These are phyloP conservation scores for Orientallactaga sibirica DNA, from an alignment of 2,797 vertebrate species.

Conservation along the genomic window DNA sequence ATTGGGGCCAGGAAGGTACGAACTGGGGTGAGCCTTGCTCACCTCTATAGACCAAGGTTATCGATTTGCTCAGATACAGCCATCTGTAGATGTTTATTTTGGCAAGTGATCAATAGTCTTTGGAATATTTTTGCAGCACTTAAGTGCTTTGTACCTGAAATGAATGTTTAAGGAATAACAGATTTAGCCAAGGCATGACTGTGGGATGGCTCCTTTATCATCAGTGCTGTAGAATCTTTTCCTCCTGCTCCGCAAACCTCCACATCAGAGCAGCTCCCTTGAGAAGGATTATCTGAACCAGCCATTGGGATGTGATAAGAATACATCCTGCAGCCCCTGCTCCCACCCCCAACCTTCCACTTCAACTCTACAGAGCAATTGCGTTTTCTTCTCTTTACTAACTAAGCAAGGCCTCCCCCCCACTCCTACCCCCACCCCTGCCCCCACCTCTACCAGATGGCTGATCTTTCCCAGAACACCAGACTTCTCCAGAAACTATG, in stretches of 20 bases:
- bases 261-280: background rate
- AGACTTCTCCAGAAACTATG: constrained; percentile 57
- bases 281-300: constrained; percentile 38
- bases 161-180: background rate
- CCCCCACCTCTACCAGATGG: constrained; percentile 16
- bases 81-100: constrained; percentile 43
- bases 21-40: background rate
- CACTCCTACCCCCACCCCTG: background rate
- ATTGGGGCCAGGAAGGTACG: too few relatives aligned
- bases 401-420: background rate
- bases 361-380: constrained; percentile 11
- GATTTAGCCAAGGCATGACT: background rate
- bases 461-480: constrained; percentile 64
- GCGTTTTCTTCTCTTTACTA: constrained; percentile 46
- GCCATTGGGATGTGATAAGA: constrained; percentile 45
- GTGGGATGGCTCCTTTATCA: background rate
- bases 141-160: background rate
- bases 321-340: background rate
- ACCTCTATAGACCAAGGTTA: background rate
- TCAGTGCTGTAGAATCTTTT: constrained; percentile 34
- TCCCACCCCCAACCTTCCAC: background rate
- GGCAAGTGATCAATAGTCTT: constrained; percentile 3
- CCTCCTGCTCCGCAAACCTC: constrained; percentile 23
- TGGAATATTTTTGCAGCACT: background rate
- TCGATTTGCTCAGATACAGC: background rate